Evolutionary conservation across 2,113 vertebrate genomes (phyloP).

Genomic region (Neopipo cinnamomea): DNA sequence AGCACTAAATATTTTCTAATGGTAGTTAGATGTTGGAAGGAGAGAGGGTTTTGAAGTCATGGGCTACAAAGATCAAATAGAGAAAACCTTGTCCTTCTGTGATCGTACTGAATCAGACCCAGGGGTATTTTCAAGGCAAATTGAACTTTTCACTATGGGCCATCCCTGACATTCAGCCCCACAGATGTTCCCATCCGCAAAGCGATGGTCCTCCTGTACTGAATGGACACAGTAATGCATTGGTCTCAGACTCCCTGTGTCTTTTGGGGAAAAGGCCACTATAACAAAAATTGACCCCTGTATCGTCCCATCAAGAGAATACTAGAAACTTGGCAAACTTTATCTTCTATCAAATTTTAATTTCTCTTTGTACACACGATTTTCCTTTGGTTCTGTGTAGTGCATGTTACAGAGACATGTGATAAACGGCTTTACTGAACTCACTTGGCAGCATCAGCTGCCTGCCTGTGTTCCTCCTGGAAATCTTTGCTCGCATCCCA

Average conservation of each 20-base stretch:
- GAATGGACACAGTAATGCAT: background rate
- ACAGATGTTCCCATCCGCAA: background rate
- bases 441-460: background rate
- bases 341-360: background rate
- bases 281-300: background rate
- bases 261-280: background rate
- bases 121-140: background rate
- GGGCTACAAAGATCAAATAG: background rate
- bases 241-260: background rate
- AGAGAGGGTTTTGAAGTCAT: background rate
- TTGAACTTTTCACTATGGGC: background rate
- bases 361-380: background rate
- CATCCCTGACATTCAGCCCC: background rate
- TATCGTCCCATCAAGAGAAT: background rate
- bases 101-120: background rate
- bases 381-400: background rate
- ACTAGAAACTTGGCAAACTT: background rate
- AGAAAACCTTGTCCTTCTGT: background rate
- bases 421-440: background rate
- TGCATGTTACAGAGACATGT: background rate
- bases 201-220: accelerated
- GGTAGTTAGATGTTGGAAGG: background rate
- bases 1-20: background rate
- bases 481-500: accelerated
- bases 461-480: background rate